Conservation (phyloP, 2,113 vertebrate genomes). For the Chaetops frenatus region DNA sequence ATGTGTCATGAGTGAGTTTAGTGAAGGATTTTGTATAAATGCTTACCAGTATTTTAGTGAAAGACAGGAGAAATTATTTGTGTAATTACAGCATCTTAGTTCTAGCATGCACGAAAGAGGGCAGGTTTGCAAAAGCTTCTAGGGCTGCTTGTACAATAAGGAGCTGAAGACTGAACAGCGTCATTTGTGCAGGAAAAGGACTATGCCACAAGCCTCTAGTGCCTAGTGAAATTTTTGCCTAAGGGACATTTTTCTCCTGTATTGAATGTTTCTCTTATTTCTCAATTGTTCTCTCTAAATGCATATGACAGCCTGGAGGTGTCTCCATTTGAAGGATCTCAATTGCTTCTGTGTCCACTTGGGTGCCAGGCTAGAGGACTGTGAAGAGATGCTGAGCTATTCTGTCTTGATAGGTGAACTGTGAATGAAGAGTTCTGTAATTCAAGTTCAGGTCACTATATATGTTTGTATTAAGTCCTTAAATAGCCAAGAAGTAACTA, state of each 20-base stretch:
- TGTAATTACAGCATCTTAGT: neutral
- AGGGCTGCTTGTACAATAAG: neutral
- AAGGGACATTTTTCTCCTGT: neutral
- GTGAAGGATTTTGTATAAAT: neutral
- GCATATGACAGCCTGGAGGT: neutral
- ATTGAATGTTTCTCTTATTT: constrained; percentile 15
- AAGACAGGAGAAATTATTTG: neutral
- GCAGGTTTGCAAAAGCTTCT: neutral
- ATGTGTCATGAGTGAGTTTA: neutral
- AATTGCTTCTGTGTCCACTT: neutral
- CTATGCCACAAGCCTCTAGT: neutral
- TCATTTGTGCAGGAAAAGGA: neutral
- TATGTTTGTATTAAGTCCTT: constrained; percentile 16
- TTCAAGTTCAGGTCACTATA: constrained; percentile 16
- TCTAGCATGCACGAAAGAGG: neutral
- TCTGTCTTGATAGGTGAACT: constrained; percentile 34
- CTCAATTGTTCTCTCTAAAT: neutral
- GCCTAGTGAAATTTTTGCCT: constrained; percentile 1
- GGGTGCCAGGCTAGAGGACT: constrained; percentile 4
- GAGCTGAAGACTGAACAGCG: neutral
- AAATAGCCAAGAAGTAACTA: constrained; percentile 51
- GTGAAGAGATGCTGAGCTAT: neutral
- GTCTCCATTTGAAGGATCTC: neutral
- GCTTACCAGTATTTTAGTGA: neutral
- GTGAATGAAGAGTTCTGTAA: constrained; percentile 52